Conservation (phyloP, 1,140 invertebrate species). For the Brachionus plicatilis region DNA sequence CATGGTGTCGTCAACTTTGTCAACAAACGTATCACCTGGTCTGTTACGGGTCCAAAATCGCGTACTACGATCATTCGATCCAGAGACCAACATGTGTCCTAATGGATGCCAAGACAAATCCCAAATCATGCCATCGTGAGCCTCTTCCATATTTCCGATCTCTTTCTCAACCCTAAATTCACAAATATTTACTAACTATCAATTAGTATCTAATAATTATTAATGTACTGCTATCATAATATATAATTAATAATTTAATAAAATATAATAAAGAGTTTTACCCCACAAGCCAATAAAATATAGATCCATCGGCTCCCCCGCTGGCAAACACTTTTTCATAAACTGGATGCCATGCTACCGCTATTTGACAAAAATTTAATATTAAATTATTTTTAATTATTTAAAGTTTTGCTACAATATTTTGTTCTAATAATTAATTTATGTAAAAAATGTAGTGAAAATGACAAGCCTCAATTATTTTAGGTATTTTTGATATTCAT, state of each 20-base stretch:
- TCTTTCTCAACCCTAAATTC: slow-evolving; percentile 82
- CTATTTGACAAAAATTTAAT: slow-evolving; percentile 45
- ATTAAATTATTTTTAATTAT: too few species aligned
- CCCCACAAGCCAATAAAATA: slow-evolving; percentile 97
- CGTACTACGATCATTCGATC: slow-evolving; percentile 93
- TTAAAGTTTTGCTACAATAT: too few species aligned
- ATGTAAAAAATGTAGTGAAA: too few species aligned
- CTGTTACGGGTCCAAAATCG: slow-evolving; percentile 99
- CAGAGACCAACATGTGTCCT: slow-evolving; percentile 94
- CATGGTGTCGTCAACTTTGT: slow-evolving; percentile 71
- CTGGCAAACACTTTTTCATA: slow-evolving; percentile 92
- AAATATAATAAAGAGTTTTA: slow-evolving; percentile 52
- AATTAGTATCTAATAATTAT: neutral
- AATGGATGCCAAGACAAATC: slow-evolving; percentile 96
- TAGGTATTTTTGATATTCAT: too few species aligned
- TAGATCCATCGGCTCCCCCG: slow-evolving; percentile 91
- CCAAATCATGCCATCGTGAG: slow-evolving; percentile 98
- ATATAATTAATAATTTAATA: too few species aligned
- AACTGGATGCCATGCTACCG: slow-evolving; percentile 90
- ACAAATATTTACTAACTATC: neutral
- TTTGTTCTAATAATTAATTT: too few species aligned
- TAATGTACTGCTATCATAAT: neutral
- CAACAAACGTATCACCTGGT: slow-evolving; percentile 93
- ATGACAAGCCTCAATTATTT: too few species aligned
- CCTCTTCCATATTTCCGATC: slow-evolving; percentile 92